phyloP scores from a whole-genome alignment of 1,140 invertebrate species.

The Zophobas atratus region DNA sequence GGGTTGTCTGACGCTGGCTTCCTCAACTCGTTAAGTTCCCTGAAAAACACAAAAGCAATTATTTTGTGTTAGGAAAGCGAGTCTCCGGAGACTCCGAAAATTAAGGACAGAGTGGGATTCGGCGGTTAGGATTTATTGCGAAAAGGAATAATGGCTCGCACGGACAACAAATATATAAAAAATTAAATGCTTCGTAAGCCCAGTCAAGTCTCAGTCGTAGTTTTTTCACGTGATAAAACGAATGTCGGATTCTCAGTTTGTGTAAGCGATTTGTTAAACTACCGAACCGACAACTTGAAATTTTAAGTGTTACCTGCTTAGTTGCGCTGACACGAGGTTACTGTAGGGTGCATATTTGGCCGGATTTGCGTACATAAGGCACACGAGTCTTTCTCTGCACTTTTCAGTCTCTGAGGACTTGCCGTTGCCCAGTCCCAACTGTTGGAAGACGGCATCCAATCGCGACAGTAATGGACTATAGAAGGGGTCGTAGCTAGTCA shows the following conservation, averaged over 20 bases:
- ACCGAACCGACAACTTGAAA: neutral
- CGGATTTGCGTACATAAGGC: slow-evolving; percentile 88
- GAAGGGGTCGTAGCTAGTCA: slow-evolving; percentile 90
- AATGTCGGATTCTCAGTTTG: no score
- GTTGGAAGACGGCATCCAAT: slow-evolving; percentile 86
- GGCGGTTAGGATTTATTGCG: slow-evolving; percentile 3
- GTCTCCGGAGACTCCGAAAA: neutral
- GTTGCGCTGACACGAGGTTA: slow-evolving; percentile 88
- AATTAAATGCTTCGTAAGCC: no score
- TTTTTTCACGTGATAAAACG: no score
- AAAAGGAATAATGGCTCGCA: neutral
- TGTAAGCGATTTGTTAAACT: no score
- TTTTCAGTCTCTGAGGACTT: slow-evolving; percentile 74
- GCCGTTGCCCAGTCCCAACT: slow-evolving; percentile 74
- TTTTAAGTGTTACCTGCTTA: slow-evolving; percentile 78
- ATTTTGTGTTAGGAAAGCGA: neutral
- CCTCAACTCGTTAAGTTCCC: slow-evolving; percentile 86
- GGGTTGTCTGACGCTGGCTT: slow-evolving; percentile 87
- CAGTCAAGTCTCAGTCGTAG: no score
- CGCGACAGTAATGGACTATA: slow-evolving; percentile 87
- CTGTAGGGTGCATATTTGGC: slow-evolving; percentile 89
- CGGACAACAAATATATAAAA: no score
- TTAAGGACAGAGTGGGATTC: neutral
- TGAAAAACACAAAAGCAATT: slow-evolving; percentile 65
- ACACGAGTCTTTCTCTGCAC: slow-evolving; percentile 86